Conservation (phyloP, 2,797 vertebrate genomes). For the Ctenopoma kingsleyae region DNA sequence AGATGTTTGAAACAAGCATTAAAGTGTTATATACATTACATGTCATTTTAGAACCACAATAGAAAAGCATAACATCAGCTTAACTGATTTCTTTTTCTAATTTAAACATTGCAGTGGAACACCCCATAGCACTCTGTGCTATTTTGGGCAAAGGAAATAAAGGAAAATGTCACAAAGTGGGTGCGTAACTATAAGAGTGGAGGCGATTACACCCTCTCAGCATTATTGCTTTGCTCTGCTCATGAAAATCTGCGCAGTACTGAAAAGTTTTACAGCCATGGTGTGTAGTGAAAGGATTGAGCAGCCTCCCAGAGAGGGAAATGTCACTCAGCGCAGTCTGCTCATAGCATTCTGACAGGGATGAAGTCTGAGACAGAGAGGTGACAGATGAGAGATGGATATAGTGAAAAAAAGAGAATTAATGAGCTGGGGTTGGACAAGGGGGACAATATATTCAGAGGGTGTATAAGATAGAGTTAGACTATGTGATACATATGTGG, state of each 20-base stretch:
- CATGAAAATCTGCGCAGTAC: slow-evolving; percentile 57
- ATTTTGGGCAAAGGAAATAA: slow-evolving; percentile 64
- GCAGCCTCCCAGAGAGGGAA: slow-evolving; percentile 46
- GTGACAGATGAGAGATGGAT: slow-evolving; percentile 34
- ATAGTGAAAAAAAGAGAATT: slow-evolving; percentile 44
- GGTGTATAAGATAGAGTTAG: slow-evolving; percentile 15
- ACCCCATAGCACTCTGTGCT: slow-evolving; percentile 39
- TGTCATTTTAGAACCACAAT: slow-evolving; percentile 4
- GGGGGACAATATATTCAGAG: slow-evolving; percentile 16
- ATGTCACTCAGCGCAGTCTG: slow-evolving; percentile 50
- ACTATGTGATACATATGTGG: slow-evolving; percentile 21
- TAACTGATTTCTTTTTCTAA: background rate
- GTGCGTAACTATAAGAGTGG: slow-evolving; percentile 48
- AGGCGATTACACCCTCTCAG: slow-evolving; percentile 75
- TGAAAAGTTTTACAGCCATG: slow-evolving; percentile 55
- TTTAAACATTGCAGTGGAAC: slow-evolving; percentile 40
- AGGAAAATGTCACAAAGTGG: slow-evolving; percentile 57
- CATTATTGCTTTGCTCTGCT: slow-evolving; percentile 67
- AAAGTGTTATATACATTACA: slow-evolving; percentile 12
- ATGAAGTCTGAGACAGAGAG: slow-evolving; percentile 20
- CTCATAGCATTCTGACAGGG: slow-evolving; percentile 41
- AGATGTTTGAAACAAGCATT: slow-evolving; percentile 36
- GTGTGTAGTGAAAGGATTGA: slow-evolving; percentile 42
- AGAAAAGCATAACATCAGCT: slow-evolving; percentile 14
- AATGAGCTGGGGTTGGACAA: slow-evolving; percentile 39